A percentile compares a stretch with the other conserved stretches of the same genome.
These are phyloP conservation scores for Cataglyphis hispanica DNA, from an alignment of 1,140 invertebrate species.

Conservation along the genomic window DNA sequence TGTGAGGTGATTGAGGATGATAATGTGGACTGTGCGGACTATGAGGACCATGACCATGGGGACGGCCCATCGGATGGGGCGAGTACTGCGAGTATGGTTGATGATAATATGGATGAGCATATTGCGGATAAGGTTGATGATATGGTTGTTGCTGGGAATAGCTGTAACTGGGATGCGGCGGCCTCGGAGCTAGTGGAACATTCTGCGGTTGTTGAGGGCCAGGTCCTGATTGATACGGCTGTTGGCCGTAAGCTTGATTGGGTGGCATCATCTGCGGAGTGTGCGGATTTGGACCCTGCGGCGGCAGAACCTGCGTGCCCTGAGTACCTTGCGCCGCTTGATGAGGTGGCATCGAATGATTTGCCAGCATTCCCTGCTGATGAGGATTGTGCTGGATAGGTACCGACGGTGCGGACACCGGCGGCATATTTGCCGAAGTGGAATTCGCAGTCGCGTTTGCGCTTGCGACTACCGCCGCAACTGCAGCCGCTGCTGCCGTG, in stretches of 20 bases:
- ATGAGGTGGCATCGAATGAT: constrained; percentile 82
- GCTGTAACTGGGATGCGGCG: constrained; percentile 88
- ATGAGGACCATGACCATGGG: constrained; percentile 85
- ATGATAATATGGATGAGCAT: constrained; percentile 88
- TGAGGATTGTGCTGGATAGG: constrained; percentile 80
- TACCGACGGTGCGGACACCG: constrained; percentile 72
- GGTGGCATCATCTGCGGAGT: constrained; percentile 86
- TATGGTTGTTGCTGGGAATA: constrained; percentile 89
- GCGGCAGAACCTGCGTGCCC: constrained; percentile 73
- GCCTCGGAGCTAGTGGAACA: constrained; percentile 86
- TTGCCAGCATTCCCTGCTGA: constrained; percentile 81
- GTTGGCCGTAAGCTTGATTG: constrained; percentile 85
- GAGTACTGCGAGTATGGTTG: constrained; percentile 88
- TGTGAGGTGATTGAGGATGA: constrained; percentile 83
- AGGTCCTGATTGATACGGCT: constrained; percentile 77
- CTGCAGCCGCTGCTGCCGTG: constrained; percentile 67
- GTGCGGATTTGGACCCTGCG: constrained; percentile 81
- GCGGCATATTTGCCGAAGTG: constrained; percentile 74
- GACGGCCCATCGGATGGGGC: constrained; percentile 86
- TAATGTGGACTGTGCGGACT: constrained; percentile 83
- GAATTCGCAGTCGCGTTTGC: constrained; percentile 75
- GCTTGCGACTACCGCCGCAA: constrained; percentile 71
- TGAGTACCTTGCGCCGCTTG: constrained; percentile 77
- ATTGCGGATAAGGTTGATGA: constrained; percentile 88
- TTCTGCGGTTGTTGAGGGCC: constrained; percentile 85